Evolutionary conservation across 1,140 invertebrate species (phyloP).

Genomic region (Gonatopus flavifemur): DNA sequence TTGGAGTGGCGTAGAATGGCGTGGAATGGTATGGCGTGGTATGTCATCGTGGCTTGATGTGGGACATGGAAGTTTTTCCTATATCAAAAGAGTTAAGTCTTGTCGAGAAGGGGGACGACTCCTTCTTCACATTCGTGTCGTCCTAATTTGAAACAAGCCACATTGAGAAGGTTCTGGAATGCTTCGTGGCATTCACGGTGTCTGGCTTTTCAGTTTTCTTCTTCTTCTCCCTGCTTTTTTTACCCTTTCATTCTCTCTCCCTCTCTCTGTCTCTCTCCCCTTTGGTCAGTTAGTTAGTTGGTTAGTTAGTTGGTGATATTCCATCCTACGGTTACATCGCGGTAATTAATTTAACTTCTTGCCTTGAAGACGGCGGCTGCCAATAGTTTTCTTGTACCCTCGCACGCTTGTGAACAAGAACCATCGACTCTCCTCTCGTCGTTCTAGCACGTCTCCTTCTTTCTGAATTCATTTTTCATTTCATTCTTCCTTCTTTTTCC

Average conservation of each 20-base stretch:
- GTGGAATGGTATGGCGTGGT: too few relatives aligned
- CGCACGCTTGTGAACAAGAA: too few relatives aligned
- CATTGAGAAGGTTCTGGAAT: slow-evolving; percentile 39
- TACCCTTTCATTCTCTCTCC: slow-evolving; percentile 4
- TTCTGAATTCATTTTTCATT: slow-evolving; percentile 13
- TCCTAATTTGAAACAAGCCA: slow-evolving; percentile 52
- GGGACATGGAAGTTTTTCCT: too few relatives aligned
- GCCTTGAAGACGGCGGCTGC: slow-evolving; percentile 47
- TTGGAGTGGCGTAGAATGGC: not conserved
- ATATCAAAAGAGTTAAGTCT: slow-evolving; percentile 15
- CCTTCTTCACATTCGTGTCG: slow-evolving; percentile 48
- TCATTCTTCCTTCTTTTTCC: not conserved
- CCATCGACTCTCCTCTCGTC: slow-evolving; percentile 23
- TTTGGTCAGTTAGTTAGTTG: too few relatives aligned
- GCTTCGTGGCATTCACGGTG: slow-evolving; percentile 30
- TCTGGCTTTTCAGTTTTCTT: slow-evolving; percentile 1
- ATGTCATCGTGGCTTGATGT: not conserved
- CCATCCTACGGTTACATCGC: slow-evolving; percentile 7
- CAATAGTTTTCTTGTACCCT: slow-evolving; percentile 54
- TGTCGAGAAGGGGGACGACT: slow-evolving; percentile 23
- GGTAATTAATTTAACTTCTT: slow-evolving; percentile 60
- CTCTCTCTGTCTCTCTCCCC: slow-evolving; percentile 5
- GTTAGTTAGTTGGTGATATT: too few relatives aligned
- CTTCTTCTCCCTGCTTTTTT: not conserved
- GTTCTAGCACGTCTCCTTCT: slow-evolving; percentile 21